Percentiles rank a stretch among this genome's conserved stretches.
These are phyloP conservation scores for Hemiscyllium ocellatum DNA, from an alignment of 2,113 vertebrate genomes.

Conservation along the genomic window DNA sequence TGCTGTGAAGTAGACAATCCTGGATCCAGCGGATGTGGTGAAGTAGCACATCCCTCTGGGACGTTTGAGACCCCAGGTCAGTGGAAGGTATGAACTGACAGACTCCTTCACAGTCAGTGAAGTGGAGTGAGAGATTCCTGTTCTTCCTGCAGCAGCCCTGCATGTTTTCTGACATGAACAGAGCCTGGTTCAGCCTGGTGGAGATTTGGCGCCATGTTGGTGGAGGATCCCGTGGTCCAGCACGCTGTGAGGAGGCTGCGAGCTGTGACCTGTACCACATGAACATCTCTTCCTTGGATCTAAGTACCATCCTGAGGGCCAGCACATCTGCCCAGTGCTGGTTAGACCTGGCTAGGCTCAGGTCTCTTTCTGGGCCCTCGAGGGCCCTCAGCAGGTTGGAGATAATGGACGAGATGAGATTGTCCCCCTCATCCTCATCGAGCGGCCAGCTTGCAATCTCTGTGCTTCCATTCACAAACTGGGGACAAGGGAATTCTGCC, in stretches of 20 bases:
- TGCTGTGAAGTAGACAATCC: slow-evolving; percentile 56
- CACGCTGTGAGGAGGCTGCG: neutral
- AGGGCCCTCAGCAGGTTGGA: slow-evolving; percentile 55
- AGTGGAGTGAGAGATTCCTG: slow-evolving; percentile 47
- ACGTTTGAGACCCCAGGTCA: slow-evolving; percentile 37
- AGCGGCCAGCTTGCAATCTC: slow-evolving; percentile 40
- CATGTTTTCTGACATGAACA: slow-evolving; percentile 56
- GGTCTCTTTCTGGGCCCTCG: slow-evolving; percentile 46
- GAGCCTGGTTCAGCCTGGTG: slow-evolving; percentile 51
- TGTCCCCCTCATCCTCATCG: neutral
- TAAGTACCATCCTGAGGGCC: slow-evolving; percentile 59
- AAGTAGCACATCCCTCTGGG: slow-evolving; percentile 3
- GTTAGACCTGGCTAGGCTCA: slow-evolving; percentile 52
- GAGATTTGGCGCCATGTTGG: slow-evolving; percentile 45
- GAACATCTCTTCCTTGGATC: slow-evolving; percentile 54
- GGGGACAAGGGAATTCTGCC: slow-evolving; percentile 50
- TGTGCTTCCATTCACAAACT: slow-evolving; percentile 41
- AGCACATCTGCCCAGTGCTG: slow-evolving; percentile 59
- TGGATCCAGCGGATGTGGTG: slow-evolving; percentile 40
- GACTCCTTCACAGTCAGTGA: slow-evolving; percentile 44
- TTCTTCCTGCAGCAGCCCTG: slow-evolving; percentile 61
- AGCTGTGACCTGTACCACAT: slow-evolving; percentile 42
- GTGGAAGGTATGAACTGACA: slow-evolving; percentile 31
- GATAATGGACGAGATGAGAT: slow-evolving; percentile 46
- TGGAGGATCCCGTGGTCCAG: slow-evolving; percentile 42